phyloP scores from a whole-genome alignment of 1,140 invertebrate genomes.

The Bradynema listronoti region DNA sequence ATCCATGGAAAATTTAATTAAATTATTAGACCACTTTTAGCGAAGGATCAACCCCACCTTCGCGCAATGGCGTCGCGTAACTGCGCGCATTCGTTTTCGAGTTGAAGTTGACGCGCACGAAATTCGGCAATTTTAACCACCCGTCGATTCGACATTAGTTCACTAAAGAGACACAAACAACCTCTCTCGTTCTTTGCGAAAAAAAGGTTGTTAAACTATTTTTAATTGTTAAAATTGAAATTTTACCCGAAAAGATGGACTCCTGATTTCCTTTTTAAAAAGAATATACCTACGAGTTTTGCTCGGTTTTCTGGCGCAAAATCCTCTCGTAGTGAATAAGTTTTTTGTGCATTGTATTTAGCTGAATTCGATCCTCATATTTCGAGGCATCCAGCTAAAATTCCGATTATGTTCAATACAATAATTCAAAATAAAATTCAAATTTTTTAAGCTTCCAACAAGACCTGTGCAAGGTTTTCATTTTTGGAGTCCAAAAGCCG shows the following conservation, averaged over 20 bases:
- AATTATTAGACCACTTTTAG: too few relatives aligned
- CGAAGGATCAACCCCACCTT: too few relatives aligned
- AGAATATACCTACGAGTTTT: slow-evolving; percentile 36
- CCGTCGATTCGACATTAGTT: slow-evolving; percentile 28
- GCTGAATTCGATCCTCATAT: slow-evolving; percentile 22
- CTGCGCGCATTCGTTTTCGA: slow-evolving; percentile 36
- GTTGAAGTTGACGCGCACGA: slow-evolving; percentile 19
- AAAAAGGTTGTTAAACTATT: too few relatives aligned
- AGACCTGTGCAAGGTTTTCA: not conserved
- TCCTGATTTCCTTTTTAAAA: too few relatives aligned
- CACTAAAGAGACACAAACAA: slow-evolving; percentile 19
- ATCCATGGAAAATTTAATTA: too few relatives aligned
- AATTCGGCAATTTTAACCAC: slow-evolving; percentile 36
- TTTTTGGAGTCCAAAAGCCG: slow-evolving; percentile 6
- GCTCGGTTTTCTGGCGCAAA: slow-evolving; percentile 37
- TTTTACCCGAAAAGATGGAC: slow-evolving; percentile 8
- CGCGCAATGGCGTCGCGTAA: too few relatives aligned
- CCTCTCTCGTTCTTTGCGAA: too few relatives aligned
- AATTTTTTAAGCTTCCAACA: not conserved
- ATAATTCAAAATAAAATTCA: not conserved
- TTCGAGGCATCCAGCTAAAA: not conserved
- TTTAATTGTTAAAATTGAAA: not conserved
- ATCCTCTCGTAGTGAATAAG: slow-evolving; percentile 36
- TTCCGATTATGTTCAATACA: too few relatives aligned
- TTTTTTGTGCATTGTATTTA: slow-evolving; percentile 35